Evolutionary conservation across 2,797 vertebrate species (phyloP).

Genomic region (Acrossocheilus wenchowensis): DNA sequence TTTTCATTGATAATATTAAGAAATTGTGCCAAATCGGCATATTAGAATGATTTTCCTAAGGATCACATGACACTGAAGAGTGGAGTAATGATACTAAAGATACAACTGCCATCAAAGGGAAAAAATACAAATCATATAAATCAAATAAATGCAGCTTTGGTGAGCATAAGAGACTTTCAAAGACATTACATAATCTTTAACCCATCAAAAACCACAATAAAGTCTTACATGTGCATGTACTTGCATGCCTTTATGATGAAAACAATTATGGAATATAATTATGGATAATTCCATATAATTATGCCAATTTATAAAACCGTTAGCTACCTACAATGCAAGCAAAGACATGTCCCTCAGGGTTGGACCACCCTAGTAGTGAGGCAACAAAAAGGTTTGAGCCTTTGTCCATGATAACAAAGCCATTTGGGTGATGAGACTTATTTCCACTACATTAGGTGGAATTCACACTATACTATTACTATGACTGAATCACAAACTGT

Average conservation of each 20-base stretch:
- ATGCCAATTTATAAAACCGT: background rate
- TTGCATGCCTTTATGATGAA: no score
- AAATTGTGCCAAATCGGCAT: background rate
- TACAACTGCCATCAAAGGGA: background rate
- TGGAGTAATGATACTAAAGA: background rate
- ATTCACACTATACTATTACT: background rate
- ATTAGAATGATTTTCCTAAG: background rate
- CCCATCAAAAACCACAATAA: no score
- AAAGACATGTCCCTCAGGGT: background rate
- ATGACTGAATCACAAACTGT: background rate
- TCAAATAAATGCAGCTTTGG: background rate
- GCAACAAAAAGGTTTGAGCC: background rate
- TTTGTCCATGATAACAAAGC: background rate
- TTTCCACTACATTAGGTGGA: background rate
- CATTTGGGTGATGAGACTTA: background rate
- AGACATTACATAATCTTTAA: no score
- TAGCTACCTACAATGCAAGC: background rate
- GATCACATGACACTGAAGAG: background rate
- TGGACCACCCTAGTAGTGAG: background rate
- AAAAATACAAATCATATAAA: background rate
- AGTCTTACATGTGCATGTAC: no score
- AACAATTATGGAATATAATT: no score
- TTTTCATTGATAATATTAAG: background rate
- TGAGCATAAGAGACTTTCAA: no score
- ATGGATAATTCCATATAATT: no score